phyloP scores from a whole-genome alignment of 53 echinoderm and acorn worm species.

The Echinarachnius parma region DNA sequence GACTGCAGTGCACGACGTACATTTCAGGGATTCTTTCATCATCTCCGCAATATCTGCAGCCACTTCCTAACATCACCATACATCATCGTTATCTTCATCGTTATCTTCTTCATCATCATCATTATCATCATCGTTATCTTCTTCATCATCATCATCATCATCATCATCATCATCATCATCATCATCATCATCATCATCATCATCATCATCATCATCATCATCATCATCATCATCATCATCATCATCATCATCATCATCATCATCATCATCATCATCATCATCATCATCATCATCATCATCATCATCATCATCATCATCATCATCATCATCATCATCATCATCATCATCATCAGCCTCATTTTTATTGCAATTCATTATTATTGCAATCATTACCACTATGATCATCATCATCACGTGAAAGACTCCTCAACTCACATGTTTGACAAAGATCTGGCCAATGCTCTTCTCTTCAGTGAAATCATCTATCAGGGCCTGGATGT shows the following conservation, averaged over 20 bases:
- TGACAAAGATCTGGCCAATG: conserved; percentile 76
- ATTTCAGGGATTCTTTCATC: conserved; percentile 96
- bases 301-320: conserved; percentile 5
- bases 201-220: conserved; percentile 15
- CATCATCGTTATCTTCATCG: not conserved
- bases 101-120: not conserved
- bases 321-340: not conserved
- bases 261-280: conserved; percentile 9
- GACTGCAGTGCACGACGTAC: conserved; percentile 66
- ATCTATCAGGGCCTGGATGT: conserved; percentile 63
- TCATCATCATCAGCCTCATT: too few relatives aligned
- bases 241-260: conserved; percentile 7
- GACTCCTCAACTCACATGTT: conserved; percentile 78
- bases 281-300: conserved; percentile 4
- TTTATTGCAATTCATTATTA: too few relatives aligned
- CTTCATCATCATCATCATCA: not conserved
- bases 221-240: conserved; percentile 4
- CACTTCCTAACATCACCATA: conserved; percentile 15
- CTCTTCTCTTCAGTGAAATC: conserved; percentile 91
- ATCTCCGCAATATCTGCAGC: too few relatives aligned
- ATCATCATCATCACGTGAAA: too few relatives aligned
- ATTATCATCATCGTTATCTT: not conserved
- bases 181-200: conserved; percentile 8
- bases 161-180: conserved; percentile 7
- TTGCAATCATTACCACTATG: too few relatives aligned